phyloP scores from a whole-genome alignment of 2,888 invertebrate species.

The Syrista parreyssii region DNA sequence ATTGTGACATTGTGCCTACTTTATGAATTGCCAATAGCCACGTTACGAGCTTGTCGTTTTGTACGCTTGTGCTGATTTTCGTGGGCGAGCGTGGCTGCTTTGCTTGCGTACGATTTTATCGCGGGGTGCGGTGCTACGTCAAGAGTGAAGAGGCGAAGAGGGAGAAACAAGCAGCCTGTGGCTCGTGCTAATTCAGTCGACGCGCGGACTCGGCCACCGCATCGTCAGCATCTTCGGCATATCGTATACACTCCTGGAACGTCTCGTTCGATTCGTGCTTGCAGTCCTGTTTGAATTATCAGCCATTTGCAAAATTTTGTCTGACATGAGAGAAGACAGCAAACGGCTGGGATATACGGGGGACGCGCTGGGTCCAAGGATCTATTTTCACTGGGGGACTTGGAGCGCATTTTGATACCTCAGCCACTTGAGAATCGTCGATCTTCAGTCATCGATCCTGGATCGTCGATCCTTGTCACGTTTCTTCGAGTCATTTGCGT shows the following conservation, averaged over 20 bases:
- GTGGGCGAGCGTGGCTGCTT: neutral
- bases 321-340: neutral
- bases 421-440: neutral
- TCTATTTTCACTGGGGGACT: neutral
- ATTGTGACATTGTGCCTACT: neutral
- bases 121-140: neutral
- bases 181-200: constrained; percentile 59
- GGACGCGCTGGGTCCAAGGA: neutral
- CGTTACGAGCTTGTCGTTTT: neutral
- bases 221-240: constrained; percentile 1
- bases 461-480: neutral
- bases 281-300: neutral
- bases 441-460: neutral
- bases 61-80: neutral
- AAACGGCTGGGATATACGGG: neutral
- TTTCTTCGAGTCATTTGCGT: neutral
- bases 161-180: constrained; percentile 39
- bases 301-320: neutral
- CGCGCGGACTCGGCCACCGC: constrained; percentile 39
- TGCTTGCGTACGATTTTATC: neutral
- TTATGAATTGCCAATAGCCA: too few species aligned
- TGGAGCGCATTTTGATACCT: neutral
- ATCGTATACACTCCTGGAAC: neutral
- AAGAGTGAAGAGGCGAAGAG: constrained; percentile 11
- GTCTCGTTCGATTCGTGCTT: neutral